Percentiles rank a stretch among this genome's conserved stretches.
Conservation (phyloP, 2,888 invertebrate genomes). For the Stegophylla sp. region DNA sequence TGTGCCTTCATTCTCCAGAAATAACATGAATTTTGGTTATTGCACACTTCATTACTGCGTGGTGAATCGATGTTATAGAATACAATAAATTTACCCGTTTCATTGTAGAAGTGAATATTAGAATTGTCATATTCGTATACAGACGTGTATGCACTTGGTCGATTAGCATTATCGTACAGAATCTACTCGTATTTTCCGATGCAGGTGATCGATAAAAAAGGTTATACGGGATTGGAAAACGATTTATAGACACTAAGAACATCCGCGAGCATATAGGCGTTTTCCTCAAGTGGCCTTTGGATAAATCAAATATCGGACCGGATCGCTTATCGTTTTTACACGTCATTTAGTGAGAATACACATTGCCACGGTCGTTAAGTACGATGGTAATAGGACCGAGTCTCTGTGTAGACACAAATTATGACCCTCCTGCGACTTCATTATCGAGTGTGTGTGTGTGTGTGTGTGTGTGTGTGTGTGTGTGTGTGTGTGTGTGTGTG, state of each 20-base stretch:
- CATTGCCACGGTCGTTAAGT: conserved; percentile 29
- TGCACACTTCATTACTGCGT: no score
- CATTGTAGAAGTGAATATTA: no score
- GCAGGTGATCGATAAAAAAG: no score
- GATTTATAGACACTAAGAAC: not conserved
- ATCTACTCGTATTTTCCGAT: no score
- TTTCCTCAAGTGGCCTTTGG: not conserved
- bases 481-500: not conserved
- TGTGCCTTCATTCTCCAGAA: no score
- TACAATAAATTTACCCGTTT: no score
- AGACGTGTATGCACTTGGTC: no score
- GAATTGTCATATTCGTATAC: no score
- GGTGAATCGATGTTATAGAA: no score
- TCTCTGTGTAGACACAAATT: conserved; percentile 35
- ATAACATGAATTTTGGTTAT: no score
- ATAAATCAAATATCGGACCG: not conserved
- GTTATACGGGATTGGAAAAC: not conserved
- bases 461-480: no score
- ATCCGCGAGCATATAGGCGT: not conserved
- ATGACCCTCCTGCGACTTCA: conserved; percentile 57
- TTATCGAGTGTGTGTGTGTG: conserved; percentile 3
- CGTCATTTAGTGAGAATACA: conserved; percentile 19
- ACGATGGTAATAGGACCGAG: conserved; percentile 42
- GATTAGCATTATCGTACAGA: no score
- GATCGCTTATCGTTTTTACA: not conserved